Base-by-base conservation (phyloP, 1,140 invertebrate species). In the Heliconius congener region DNA sequence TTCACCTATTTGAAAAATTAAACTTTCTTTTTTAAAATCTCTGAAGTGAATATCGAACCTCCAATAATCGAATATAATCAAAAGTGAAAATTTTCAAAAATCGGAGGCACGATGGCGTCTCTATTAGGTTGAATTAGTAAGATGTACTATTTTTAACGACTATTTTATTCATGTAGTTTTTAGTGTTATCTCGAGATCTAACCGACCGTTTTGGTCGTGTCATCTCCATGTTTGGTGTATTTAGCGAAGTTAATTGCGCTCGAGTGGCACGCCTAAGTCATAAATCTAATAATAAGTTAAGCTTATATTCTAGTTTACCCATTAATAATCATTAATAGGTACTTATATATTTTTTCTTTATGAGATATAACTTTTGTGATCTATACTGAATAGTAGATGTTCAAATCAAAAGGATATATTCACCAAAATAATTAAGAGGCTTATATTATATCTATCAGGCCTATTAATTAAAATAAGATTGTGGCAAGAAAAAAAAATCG, bases 291-390 rank as follows among this genome's bases (percentile, higher is more conserved):
- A 57, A 19, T 16, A 13, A 66, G 3, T 66, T 66, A 66, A 9
- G 5, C 60, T 66, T 27, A 11, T 66, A 66, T 30, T 13, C 5
- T 27, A 66, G 60, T 27, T 30, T 16, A 66, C 23, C 60, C 23
- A 66, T 30, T 66, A 66, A 66, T 66, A 27, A 27, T 66, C 3
- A 30, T 66, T 66, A 66, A 66, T 27, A 9, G 2, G n/a, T n/a
- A 57, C 55, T n/a, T 57, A n/a, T 52, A 57, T 42, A 42, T 42
- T 57, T 57, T 57, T 57, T 57, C 55, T n/a, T 11, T 60, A 60
- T 55, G 19, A 55, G 16, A 19, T n/a, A 8, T 9, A 66, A 9
- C 23, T 66, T 37, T 37, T 37, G 6, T 37, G 34, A 37, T 37
- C 34, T 6, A 37, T 37, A 37, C 34, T 5, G 34, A 34, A 34